Base-by-base conservation (phyloP, 37 sponge, comb jelly and placozoan species). In the Spongilla lacustris region DNA sequence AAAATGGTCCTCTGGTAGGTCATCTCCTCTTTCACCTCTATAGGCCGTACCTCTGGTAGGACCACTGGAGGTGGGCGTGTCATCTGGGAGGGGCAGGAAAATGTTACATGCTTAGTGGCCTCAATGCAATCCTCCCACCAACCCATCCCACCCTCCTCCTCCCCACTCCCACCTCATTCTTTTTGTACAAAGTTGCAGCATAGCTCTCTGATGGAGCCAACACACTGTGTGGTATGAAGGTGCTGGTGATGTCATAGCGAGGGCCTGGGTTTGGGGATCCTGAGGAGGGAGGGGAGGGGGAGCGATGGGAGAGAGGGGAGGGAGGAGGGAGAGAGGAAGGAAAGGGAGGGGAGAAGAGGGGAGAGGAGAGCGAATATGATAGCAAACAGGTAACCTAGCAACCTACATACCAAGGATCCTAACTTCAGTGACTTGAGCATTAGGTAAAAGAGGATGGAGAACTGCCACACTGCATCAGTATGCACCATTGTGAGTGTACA, bases 221-320 rank as follows among this genome's bases (percentile, higher is more conserved):
- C n/a, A 96, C 50, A 67, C 91, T 87, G 80, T 96, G 96, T 2
- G 84, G 35, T 23, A 96, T 1, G 31, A 96, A 82, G 30, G 85
- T 87, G 0, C 91, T 86, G 34, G 58, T 80, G 50, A 69, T 69
- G 36, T 93, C 86, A 71, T 83, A 88, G 29, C 93, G 68, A 28
- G 91, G 93, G 19, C 88, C 87, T 82, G 75, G n/a, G 32, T 74
- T 31, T 8, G 67, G 82, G 11, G 85, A 74, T 22, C 92, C 91
- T 90, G 75, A 35, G 19, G 32, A 12, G 32, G 30, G 17, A 14
- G 73, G 73, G 21, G 10, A 24, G 73, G 32, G 26, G 4, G 32
- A 13, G 9, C 9, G 28, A 10, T 11, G 71, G 71, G 26, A 10
- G 5, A 8, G 8, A 17, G 21, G 58, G 58, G 58, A 17, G 58